Conservation (phyloP, 2,797 vertebrate species). For the Cygnus olor region DNA sequence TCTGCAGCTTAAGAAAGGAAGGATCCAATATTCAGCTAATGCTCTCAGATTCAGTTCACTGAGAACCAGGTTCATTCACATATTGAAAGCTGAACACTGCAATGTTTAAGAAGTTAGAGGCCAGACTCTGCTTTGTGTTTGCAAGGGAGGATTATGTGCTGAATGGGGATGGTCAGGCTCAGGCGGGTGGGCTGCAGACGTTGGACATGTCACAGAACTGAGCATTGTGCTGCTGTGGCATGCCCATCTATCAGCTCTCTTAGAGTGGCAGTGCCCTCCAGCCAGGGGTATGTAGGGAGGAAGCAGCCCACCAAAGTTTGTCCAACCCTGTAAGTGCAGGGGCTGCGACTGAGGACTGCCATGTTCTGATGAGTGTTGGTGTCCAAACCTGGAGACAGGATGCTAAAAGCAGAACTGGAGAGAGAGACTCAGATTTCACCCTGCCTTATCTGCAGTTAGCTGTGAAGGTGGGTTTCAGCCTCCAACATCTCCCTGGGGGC, state of each 20-base stretch:
- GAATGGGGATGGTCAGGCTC: neutral
- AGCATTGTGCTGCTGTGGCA: fast-evolving
- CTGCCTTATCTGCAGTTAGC: neutral
- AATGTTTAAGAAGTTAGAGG: neutral
- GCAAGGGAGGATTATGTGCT: neutral
- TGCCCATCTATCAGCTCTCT: neutral
- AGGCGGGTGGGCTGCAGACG: neutral
- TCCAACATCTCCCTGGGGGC: neutral
- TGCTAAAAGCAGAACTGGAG: neutral
- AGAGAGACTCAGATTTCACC: neutral
- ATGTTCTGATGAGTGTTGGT: neutral
- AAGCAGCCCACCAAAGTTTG: neutral
- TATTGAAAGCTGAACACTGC: neutral
- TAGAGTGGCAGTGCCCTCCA: neutral
- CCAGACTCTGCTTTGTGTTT: neutral
- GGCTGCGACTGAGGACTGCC: neutral
- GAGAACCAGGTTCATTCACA: neutral
- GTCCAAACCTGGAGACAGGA: neutral
- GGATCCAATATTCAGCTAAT: neutral
- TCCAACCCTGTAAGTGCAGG: neutral
- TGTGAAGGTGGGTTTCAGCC: neutral
- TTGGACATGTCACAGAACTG: neutral
- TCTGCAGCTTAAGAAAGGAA: neutral
- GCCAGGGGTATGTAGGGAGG: neutral
- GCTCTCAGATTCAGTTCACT: neutral